Conservation (phyloP, 2,797 vertebrate genomes). For the Melanotaenia nigrans region DNA sequence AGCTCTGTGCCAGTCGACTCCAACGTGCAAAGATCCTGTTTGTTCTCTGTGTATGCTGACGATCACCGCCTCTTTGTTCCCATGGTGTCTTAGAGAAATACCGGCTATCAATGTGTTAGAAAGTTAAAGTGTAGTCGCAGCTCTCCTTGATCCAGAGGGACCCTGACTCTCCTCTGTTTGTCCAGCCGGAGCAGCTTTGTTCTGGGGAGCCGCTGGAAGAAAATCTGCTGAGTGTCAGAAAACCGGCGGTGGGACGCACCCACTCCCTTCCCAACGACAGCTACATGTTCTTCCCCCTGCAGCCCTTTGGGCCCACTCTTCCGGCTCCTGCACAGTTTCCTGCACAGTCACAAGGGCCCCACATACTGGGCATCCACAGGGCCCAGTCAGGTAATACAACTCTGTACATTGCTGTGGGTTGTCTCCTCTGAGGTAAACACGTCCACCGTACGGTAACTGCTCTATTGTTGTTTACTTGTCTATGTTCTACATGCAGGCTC, state of each 20-base stretch:
- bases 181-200: constrained; percentile 62
- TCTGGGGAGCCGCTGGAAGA: constrained; percentile 68
- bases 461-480: neutral
- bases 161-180: constrained; percentile 35
- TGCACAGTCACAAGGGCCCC: constrained; percentile 67
- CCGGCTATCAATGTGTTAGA: constrained; percentile 53
- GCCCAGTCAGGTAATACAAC: constrained; percentile 84
- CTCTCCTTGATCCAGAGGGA: neutral
- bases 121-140: constrained; percentile 14
- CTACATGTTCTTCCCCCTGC: constrained; percentile 90
- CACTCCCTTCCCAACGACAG: constrained; percentile 97
- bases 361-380: constrained; percentile 62
- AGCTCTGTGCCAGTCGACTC: constrained; percentile 69
- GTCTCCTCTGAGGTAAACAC: neutral
- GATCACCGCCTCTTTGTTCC: constrained; percentile 66
- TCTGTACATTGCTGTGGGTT: neutral
- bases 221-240: constrained; percentile 89
- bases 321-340: constrained; percentile 33
- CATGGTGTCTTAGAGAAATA: constrained; percentile 46
- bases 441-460: neutral
- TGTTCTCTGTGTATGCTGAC: constrained; percentile 71
- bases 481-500: constrained; percentile 81
- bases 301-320: constrained; percentile 36
- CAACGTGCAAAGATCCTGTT: constrained; percentile 54
- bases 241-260: constrained; percentile 91